Percentiles rank a stretch among this genome's conserved stretches.
Evolutionary conservation across 2,888 invertebrate genomes (phyloP).

Genomic region (Trichopria drosophilae): DNA sequence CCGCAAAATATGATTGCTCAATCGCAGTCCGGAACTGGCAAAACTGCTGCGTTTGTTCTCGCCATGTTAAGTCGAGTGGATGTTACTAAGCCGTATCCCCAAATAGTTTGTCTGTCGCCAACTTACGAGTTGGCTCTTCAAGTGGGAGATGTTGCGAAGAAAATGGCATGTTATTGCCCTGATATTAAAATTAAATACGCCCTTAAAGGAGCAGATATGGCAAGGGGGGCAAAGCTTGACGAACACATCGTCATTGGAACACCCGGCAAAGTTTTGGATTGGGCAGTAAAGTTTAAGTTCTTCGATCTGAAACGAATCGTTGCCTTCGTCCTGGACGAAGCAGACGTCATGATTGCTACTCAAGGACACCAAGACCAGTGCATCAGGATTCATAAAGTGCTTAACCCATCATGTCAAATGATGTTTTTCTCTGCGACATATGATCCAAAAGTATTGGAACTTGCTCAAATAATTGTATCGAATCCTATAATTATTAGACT

Average conservation of each 20-base stretch:
- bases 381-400: constrained; percentile 81
- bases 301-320: constrained; percentile 84
- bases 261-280: too few species aligned
- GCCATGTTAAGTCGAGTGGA: constrained; percentile 95
- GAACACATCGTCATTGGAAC: too few species aligned
- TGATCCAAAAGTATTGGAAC: constrained; percentile 89
- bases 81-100: constrained; percentile 75
- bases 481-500: constrained; percentile 88
- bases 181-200: constrained; percentile 90
- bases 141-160: too few species aligned
- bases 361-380: constrained; percentile 98
- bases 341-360: constrained; percentile 98
- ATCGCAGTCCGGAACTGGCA: constrained; percentile 98
- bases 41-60: constrained; percentile 97
- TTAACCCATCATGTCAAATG: constrained; percentile 84
- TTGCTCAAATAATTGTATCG: constrained; percentile 90
- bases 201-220: constrained; percentile 91
- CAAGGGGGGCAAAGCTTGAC: too few species aligned
- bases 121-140: too few species aligned
- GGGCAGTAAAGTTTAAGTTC: constrained; percentile 74
- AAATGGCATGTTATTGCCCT: constrained; percentile 91
- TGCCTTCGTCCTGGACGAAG: constrained; percentile 97
- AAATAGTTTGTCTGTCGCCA: too few species aligned
- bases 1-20: constrained; percentile 99
- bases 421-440: constrained; percentile 99